phyloP scores from a whole-genome alignment of 2,797 vertebrate species.

The Myripristis murdjan region DNA sequence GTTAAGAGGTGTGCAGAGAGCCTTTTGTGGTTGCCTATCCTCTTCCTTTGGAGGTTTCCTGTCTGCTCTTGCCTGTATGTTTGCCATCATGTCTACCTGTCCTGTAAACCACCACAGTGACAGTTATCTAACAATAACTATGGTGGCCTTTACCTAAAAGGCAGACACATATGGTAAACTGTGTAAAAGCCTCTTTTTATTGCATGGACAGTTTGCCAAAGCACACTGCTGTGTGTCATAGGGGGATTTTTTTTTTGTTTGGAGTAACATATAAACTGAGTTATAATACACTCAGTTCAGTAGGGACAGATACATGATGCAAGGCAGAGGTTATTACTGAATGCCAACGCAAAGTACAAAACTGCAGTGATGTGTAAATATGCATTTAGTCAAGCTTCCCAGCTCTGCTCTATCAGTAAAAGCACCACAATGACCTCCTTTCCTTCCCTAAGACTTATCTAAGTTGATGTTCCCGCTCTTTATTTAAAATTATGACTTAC shows the following conservation, averaged over 20 bases:
- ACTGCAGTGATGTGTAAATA: no score
- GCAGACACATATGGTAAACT: constrained; percentile 15
- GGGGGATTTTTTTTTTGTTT: not conserved
- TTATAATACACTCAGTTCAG: no score
- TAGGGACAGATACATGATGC: no score
- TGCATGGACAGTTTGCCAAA: no score
- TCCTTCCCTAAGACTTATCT: no score
- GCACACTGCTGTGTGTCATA: no score
- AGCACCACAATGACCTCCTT: no score
- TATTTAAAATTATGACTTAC: not conserved
- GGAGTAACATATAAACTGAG: no score
- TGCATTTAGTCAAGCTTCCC: no score
- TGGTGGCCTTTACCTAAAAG: constrained; percentile 36
- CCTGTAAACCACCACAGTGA: constrained; percentile 61
- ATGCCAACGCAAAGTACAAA: no score
- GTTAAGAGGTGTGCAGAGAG: constrained; percentile 65
- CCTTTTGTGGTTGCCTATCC: constrained; percentile 64
- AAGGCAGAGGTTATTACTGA: no score
- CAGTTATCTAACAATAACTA: constrained; percentile 31
- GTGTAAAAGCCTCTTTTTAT: not conserved
- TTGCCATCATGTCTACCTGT: constrained; percentile 76
- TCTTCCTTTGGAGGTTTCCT: constrained; percentile 80
- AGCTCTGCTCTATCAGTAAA: no score
- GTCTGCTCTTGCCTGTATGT: constrained; percentile 63
- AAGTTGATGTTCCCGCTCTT: not conserved